Percentiles rank a stretch among this genome's conserved stretches.
phyloP scores from a whole-genome alignment of 2,888 invertebrate genomes.

The Melikaiella ostensackeni region DNA sequence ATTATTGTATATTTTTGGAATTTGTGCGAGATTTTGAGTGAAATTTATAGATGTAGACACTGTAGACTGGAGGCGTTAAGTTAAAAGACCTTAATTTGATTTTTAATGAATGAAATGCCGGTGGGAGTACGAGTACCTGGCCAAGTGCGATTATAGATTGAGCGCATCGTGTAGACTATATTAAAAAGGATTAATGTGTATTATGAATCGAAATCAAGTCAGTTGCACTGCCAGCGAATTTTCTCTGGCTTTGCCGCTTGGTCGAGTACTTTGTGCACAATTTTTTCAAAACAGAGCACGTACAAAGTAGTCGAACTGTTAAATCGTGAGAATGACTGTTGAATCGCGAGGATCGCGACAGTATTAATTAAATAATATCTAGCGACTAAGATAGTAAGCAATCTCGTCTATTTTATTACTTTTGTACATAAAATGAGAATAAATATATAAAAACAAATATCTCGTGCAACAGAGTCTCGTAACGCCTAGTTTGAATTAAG shows the following conservation, averaged over 20 bases:
- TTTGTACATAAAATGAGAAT: constrained; percentile 72
- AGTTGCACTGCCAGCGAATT: background rate
- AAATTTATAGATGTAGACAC: background rate
- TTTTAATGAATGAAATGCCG: background rate
- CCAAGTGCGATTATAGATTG: background rate
- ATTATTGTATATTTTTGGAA: background rate
- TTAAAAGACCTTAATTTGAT: background rate
- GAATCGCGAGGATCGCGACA: constrained; percentile 6
- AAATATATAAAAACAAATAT: constrained; percentile 63
- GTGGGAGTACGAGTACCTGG: constrained; percentile 17
- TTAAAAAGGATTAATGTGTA: background rate
- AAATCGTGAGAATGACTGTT: constrained; percentile 10
- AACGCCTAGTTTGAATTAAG: background rate
- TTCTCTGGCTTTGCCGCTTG: background rate
- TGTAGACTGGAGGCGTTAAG: background rate
- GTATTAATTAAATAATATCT: constrained; percentile 41
- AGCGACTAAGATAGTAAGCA: constrained; percentile 45
- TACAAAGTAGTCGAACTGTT: background rate
- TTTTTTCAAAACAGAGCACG: constrained; percentile 7
- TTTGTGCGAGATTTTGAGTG: background rate
- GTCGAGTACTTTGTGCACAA: background rate
- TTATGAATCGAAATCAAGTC: background rate
- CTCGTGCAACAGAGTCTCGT: background rate
- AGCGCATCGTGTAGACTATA: constrained; percentile 1
- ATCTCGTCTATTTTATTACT: constrained; percentile 63